phyloP scores from a whole-genome alignment of 1,140 invertebrate genomes.

The Trichogramma pretiosum region DNA sequence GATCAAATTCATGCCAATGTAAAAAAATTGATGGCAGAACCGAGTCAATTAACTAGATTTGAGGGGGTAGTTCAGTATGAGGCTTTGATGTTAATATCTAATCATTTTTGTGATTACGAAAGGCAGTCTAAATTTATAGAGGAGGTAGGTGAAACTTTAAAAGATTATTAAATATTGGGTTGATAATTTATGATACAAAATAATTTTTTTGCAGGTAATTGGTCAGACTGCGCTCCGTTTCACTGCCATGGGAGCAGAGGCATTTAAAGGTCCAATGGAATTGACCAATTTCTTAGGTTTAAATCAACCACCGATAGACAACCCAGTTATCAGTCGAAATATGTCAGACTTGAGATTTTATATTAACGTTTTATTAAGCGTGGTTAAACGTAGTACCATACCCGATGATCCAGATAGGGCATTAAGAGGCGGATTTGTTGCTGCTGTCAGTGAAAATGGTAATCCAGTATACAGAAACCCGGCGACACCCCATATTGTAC shows the following conservation, averaged over 20 bases:
- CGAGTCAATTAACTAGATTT: slow-evolving; percentile 67
- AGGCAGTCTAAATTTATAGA: slow-evolving; percentile 72
- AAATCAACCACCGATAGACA: slow-evolving; percentile 57
- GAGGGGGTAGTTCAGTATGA: slow-evolving; percentile 74
- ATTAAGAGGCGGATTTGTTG: slow-evolving; percentile 70
- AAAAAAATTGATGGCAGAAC: slow-evolving; percentile 29
- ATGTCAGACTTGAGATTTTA: slow-evolving; percentile 58
- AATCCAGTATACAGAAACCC: slow-evolving; percentile 78
- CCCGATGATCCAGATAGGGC: slow-evolving; percentile 73
- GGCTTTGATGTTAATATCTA: slow-evolving; percentile 71
- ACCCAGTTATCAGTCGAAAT: slow-evolving; percentile 50
- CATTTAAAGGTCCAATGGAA: slow-evolving; percentile 54
- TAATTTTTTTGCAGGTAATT: slow-evolving; percentile 44
- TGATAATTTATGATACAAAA: too few relatives aligned
- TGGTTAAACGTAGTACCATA: slow-evolving; percentile 76
- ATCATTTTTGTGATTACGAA: slow-evolving; percentile 82
- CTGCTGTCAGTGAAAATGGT: slow-evolving; percentile 62
- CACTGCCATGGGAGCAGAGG: slow-evolving; percentile 47
- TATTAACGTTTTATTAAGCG: slow-evolving; percentile 66
- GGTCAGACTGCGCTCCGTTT: slow-evolving; percentile 54
- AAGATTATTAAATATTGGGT: neutral
- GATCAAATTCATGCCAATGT: slow-evolving; percentile 68
- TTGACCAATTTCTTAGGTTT: slow-evolving; percentile 73
- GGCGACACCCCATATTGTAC: slow-evolving; percentile 69
- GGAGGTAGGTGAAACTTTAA: slow-evolving; percentile 48